Conservation (phyloP, 2,797 vertebrate species). For the Coendou prehensilis region DNA sequence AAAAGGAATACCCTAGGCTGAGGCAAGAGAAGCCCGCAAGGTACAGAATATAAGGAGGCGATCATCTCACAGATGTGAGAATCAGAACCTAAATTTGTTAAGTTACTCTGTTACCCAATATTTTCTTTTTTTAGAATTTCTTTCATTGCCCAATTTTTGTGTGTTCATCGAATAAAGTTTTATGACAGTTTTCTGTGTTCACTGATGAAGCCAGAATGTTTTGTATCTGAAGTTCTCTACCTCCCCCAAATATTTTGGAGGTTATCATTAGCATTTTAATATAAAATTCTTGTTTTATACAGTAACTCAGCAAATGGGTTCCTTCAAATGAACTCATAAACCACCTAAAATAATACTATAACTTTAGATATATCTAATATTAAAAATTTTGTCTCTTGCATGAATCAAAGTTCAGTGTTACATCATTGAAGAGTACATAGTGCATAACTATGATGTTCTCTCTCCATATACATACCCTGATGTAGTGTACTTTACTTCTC, state of each 20-base stretch:
- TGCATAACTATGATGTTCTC: neutral
- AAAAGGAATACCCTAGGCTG: neutral
- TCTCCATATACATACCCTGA: neutral
- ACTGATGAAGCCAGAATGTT: neutral
- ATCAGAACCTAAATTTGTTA: neutral
- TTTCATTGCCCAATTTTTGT: neutral
- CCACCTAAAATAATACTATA: conserved; percentile 12
- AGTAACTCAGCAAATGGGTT: neutral
- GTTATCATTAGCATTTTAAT: conserved; percentile 31
- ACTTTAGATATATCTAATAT: neutral
- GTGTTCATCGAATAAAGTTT: conserved; percentile 4
- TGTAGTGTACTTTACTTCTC: neutral
- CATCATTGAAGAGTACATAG: neutral
- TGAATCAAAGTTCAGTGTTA: neutral
- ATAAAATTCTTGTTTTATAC: neutral
- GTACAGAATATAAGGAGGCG: neutral
- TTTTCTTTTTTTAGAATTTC: neutral
- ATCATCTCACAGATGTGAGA: neutral
- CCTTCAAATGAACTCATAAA: neutral
- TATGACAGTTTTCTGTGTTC: neutral
- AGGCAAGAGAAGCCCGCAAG: neutral
- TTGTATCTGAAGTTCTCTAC: neutral
- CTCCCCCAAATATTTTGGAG: neutral
- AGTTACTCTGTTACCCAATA: neutral
- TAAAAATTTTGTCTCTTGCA: neutral